Evolutionary conservation across 2,888 invertebrate genomes (phyloP).

Genomic region (Melikaiella ostensackeni): DNA sequence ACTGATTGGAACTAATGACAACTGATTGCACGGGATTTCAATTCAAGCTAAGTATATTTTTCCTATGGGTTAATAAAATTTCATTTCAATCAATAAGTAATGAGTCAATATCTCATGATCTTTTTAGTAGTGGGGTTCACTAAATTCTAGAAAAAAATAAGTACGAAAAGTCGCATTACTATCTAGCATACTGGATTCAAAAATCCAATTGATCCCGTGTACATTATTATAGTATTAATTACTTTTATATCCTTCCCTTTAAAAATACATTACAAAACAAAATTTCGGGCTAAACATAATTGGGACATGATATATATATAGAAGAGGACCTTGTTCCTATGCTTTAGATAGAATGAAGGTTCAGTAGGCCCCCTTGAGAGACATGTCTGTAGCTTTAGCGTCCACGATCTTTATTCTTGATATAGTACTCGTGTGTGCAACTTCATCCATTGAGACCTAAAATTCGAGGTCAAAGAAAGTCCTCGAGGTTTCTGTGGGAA

Average conservation of each 20-base stretch:
- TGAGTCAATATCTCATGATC: too few relatives aligned
- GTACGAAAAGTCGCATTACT: too few relatives aligned
- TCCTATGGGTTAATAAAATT: too few relatives aligned
- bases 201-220: too few relatives aligned
- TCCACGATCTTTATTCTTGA: slow-evolving; percentile 20
- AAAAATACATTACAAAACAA: not conserved
- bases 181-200: too few relatives aligned
- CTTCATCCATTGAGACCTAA: slow-evolving; percentile 14
- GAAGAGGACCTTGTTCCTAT: slow-evolving; percentile 12
- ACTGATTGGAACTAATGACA: too few relatives aligned
- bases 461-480: slow-evolving; percentile 36
- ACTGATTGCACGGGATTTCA: too few relatives aligned
- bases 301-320: slow-evolving; percentile 7
- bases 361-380: slow-evolving; percentile 15
- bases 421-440: not conserved
- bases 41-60: too few relatives aligned
- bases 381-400: not conserved
- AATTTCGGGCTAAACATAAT: not conserved
- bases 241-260: not conserved
- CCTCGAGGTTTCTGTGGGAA: slow-evolving; percentile 15
- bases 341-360: slow-evolving; percentile 25
- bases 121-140: too few relatives aligned
- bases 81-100: too few relatives aligned
- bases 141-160: too few relatives aligned
- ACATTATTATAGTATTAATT: too few relatives aligned